phyloP scores from a whole-genome alignment of 2,113 vertebrate species.

The Colinus virginianus region DNA sequence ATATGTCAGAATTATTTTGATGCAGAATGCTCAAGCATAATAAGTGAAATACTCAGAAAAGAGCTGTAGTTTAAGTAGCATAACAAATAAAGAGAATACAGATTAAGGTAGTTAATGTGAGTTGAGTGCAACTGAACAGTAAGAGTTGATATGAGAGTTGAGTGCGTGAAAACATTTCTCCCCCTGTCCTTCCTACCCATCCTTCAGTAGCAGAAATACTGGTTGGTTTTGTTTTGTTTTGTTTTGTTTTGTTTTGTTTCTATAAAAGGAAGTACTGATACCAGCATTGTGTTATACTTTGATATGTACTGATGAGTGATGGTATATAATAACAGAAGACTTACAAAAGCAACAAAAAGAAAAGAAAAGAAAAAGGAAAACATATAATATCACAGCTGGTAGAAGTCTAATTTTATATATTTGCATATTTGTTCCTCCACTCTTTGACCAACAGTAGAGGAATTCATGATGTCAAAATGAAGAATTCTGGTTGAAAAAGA shows the following conservation, averaged over 20 bases:
- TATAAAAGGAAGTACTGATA: not conserved
- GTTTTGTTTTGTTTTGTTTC: too few relatives aligned
- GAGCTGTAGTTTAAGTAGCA: not conserved
- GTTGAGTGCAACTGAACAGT: not conserved
- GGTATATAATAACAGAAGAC: not conserved
- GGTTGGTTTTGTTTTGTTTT: not conserved
- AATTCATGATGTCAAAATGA: not conserved
- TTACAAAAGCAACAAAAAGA: not conserved
- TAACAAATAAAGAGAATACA: not conserved
- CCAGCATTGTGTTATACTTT: not conserved
- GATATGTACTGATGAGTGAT: not conserved
- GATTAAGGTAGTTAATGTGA: not conserved
- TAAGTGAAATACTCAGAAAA: not conserved
- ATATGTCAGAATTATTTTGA: not conserved
- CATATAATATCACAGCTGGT: not conserved
- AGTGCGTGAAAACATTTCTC: not conserved
- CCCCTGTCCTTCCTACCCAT: not conserved
- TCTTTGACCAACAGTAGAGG: not conserved
- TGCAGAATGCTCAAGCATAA: not conserved
- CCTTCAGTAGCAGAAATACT: not conserved
- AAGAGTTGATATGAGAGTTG: not conserved
- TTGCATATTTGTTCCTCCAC: not conserved
- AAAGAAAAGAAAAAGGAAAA: not conserved
- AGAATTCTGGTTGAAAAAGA: not conserved
- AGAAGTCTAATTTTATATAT: not conserved